A percentile compares a stretch with the other conserved stretches of the same genome.
These are phyloP conservation scores for Cephalotes varians DNA, from an alignment of 2,888 invertebrate species.

Conservation along the genomic window DNA sequence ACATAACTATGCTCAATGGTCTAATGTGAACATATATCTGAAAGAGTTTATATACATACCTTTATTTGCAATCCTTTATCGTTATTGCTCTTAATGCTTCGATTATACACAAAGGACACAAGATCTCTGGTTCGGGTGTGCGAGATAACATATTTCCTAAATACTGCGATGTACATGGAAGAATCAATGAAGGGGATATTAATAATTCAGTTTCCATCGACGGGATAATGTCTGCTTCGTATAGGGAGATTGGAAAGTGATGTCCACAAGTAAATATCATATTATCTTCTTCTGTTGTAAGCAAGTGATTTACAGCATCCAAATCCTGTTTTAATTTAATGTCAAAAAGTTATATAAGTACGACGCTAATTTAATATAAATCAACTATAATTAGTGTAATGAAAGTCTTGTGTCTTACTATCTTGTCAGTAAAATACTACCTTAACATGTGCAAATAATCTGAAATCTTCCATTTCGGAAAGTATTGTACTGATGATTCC, in stretches of 20 bases:
- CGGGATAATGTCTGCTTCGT: conserved; percentile 81
- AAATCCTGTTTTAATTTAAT: conserved; percentile 59
- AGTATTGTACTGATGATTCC: conserved; percentile 82
- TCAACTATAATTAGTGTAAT: background rate
- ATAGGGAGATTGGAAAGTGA: conserved; percentile 81
- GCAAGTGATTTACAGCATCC: conserved; percentile 72
- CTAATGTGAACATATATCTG: background rate
- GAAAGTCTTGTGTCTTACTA: background rate
- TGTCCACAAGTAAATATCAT: conserved; percentile 85
- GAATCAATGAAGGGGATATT: conserved; percentile 77
- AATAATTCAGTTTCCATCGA: conserved; percentile 83
- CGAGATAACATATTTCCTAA: conserved; percentile 78
- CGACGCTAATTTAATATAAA: background rate
- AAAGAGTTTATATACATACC: background rate
- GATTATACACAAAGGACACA: conserved; percentile 83
- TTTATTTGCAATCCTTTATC: conserved; percentile 64
- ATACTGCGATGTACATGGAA: conserved; percentile 83
- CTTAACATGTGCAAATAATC: conserved; percentile 84
- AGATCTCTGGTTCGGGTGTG: conserved; percentile 80
- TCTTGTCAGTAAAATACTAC: conserved; percentile 63
- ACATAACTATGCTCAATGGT: too few relatives aligned
- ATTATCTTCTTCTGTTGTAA: conserved; percentile 80
- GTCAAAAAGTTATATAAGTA: background rate
- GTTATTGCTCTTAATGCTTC: conserved; percentile 78
- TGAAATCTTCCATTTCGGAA: conserved; percentile 79